These are phyloP conservation scores for Siderastrea siderea DNA, from an alignment of 92 coral and sea anemone species.

Conservation along the genomic window DNA sequence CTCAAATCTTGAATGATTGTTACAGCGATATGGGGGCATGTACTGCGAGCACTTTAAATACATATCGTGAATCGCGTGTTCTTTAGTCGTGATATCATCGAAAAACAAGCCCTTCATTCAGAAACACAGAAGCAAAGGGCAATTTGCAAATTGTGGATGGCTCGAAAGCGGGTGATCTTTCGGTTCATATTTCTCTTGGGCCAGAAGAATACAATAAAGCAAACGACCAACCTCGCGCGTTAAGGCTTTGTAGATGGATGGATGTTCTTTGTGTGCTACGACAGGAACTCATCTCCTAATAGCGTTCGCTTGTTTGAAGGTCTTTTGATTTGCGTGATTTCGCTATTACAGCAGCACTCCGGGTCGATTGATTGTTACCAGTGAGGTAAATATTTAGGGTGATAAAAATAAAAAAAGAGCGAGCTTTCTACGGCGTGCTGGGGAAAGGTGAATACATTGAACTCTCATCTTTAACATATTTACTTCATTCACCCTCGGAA, in stretches of 20 bases:
- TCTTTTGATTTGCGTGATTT: slow-evolving; percentile 37
- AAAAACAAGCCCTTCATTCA: not conserved
- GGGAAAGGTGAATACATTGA: not conserved
- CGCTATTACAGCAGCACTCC: slow-evolving; percentile 17
- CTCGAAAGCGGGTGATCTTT: not conserved
- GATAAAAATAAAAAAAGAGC: slow-evolving; percentile 18
- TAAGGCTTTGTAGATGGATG: not conserved
- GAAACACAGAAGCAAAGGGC: not conserved
- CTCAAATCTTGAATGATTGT: slow-evolving; percentile 2
- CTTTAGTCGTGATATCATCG: slow-evolving; percentile 5
- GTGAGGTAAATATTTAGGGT: slow-evolving; percentile 34
- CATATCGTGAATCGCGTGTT: not conserved
- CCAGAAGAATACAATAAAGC: not conserved
- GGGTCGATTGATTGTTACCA: slow-evolving; percentile 11
- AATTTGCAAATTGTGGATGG: not conserved
- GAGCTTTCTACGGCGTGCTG: not conserved
- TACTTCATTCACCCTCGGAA: not conserved
- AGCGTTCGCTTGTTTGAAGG: slow-evolving; percentile 1
- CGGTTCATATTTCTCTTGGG: not conserved
- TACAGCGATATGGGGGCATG: not conserved
- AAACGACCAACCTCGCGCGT: not conserved
- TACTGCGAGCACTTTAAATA: not conserved
- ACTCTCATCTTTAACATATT: not conserved
- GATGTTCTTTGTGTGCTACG: not conserved
- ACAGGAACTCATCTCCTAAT: not conserved